Conservation (phyloP, 2,888 invertebrate species). For the Tenthredo livida region DNA sequence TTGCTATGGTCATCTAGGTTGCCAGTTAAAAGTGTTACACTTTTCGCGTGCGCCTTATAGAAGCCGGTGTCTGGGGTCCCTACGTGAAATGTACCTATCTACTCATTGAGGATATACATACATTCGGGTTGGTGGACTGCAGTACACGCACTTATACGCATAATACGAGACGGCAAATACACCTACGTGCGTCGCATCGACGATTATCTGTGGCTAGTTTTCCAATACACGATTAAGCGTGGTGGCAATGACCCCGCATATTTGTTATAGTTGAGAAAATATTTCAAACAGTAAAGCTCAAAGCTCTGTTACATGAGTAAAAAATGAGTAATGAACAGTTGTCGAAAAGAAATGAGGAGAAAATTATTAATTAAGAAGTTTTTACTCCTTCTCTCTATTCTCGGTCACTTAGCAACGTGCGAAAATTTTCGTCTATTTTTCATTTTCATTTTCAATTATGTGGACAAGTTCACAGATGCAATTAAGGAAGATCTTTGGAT, state of each 20-base stretch:
- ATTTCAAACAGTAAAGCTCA: not conserved
- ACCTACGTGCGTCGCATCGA: not conserved
- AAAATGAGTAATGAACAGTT: not conserved
- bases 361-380: no score
- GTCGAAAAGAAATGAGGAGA: not conserved
- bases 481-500: not conserved
- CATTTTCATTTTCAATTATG: not conserved
- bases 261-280: not conserved
- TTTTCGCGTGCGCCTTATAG: constrained; percentile 17
- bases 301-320: not conserved
- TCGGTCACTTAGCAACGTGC: not conserved
- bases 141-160: not conserved
- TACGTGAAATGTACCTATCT: not conserved
- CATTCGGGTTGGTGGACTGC: not conserved
- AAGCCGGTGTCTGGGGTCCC: not conserved
- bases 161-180: not conserved
- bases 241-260: constrained; percentile 4
- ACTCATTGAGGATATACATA: not conserved
- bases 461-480: not conserved
- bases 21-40: constrained; percentile 38
- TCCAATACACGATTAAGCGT: not conserved
- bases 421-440: not conserved
- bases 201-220: constrained; percentile 1
- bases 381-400: not conserved
- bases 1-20: constrained; percentile 49